Evolutionary conservation across 2,797 vertebrate species (phyloP), one percentile per base, ranked within the genome.

Genomic region (Benthosema pterotum): DNA sequence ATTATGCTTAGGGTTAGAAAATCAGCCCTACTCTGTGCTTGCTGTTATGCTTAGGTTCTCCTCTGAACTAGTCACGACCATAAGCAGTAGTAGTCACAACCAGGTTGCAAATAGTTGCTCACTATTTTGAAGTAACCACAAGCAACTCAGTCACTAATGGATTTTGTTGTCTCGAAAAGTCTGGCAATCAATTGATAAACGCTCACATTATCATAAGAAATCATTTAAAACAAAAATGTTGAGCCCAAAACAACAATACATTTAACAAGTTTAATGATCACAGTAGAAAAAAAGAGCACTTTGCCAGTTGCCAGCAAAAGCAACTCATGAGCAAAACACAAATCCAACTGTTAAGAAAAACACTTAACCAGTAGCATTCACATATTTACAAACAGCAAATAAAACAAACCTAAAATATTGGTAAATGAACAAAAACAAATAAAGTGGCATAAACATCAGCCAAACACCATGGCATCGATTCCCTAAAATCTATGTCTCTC

Each of bases 301-400:
- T 38, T 38, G 32, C 32, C 32, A 63, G 63, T 42, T 55, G 46
- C n/a, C n/a, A n/a, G n/a, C 47, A 64, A 67, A 74, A 60, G 43
- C 67, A 87, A 38, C 78, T 87, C 82, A 42, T 53, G 83, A 80
- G 83, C 76, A 73, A 67, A 85, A 59, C 56, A 50, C 65, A 2
- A 2, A 38, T 69, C 70, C 71, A 69, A 76, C 77, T 63, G 70
- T 73, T 58, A 57, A 52, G 2, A 6, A 12, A 38, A 3, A 54
- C 73, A 82, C 75, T 82, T 11, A 53, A 70, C 51, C 48, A 72
- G 71, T 14, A 76, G 72, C 73, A 60, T 74, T 75, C 52, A 80
- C 72, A 82, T 93, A 91, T 93, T 88, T 92, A 93, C 84, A 89
- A 60, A 80, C 46, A 80, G 32, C 32, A 38, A 83, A 74, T 73